Evolutionary conservation across 2,113 vertebrate genomes (phyloP), one percentile per base, ranked within the genome.

Genomic region (Dissostichus mawsoni): DNA sequence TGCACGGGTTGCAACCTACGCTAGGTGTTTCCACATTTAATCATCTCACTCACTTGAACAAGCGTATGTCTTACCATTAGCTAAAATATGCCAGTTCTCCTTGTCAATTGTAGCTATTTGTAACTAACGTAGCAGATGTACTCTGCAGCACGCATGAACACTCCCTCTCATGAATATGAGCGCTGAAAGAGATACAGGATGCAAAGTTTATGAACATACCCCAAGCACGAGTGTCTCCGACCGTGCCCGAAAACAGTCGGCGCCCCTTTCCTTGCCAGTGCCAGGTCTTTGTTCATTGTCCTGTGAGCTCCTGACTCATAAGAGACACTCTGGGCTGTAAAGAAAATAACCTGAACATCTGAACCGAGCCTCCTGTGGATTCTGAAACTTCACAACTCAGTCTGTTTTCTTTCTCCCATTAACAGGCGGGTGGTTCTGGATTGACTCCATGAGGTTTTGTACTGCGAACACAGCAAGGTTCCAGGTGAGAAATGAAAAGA

Each of bases 221-320:
- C 93, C 82, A 93, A 87, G 29, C 92, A 94, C 58, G 94, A 95
- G 87, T 94, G 94, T 50, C 94, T 93, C 69, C 93, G 87, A 59
- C 87, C 84, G 11, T 91, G 87, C 71, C 93, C 90, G 8, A 88
- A 91, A 51, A 86, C 87, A 72, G 88, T 73, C 14, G 73, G 65
- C 7, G 29, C 57, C 58, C 72, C 89, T 83, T 90, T 94, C 57
- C 91, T 87, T 14, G 70, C 52, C 51, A 84, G 25, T 14, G 93
- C 83, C 44, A 58, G 47, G 29, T 95, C 92, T 86, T 92, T 94
- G 87, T 87, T 93, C 92, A 93, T 94, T 53, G 79, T 93, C 20
- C 80, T 61, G 78, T 5, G 14, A 72, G 70, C 52, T 74, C 70
- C 74, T 50, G 63, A 82, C 59, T 86, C 77, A 64, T 11, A 58